Evolutionary conservation across 2,113 vertebrate genomes (phyloP).

Genomic region (Pitta sordida): DNA sequence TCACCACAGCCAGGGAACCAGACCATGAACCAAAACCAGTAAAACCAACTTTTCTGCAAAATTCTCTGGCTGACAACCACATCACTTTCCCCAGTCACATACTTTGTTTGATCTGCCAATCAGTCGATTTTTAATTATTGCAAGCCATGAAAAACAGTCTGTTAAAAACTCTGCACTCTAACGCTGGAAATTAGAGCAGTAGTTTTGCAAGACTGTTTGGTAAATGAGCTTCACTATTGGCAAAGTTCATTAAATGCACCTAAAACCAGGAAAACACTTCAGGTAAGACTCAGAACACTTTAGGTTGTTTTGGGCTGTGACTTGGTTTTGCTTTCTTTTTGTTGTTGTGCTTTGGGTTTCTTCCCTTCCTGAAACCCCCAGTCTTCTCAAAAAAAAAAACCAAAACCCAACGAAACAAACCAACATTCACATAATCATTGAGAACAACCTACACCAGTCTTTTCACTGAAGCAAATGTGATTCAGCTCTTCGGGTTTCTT

Average conservation of each 20-base stretch:
- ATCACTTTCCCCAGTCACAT: background rate
- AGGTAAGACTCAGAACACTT: background rate
- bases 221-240: background rate
- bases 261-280: background rate
- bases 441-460: background rate
- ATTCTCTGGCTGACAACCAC: background rate
- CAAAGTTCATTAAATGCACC: background rate
- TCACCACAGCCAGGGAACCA: background rate
- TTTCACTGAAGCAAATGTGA: accelerated
- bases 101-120: background rate
- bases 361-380: background rate
- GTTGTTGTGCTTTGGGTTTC: background rate
- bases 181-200: background rate
- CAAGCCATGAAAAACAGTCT: background rate
- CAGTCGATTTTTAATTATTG: background rate
- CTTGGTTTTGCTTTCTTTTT: background rate
- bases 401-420: no score
- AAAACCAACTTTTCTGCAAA: background rate
- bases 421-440: background rate
- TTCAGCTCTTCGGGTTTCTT: background rate
- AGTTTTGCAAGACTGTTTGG: background rate
- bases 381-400: background rate
- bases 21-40: background rate
- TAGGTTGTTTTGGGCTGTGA: background rate
- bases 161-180: background rate